Evolutionary conservation across 2,113 vertebrate genomes (phyloP).

Genomic region (Catharus fuscescens): DNA sequence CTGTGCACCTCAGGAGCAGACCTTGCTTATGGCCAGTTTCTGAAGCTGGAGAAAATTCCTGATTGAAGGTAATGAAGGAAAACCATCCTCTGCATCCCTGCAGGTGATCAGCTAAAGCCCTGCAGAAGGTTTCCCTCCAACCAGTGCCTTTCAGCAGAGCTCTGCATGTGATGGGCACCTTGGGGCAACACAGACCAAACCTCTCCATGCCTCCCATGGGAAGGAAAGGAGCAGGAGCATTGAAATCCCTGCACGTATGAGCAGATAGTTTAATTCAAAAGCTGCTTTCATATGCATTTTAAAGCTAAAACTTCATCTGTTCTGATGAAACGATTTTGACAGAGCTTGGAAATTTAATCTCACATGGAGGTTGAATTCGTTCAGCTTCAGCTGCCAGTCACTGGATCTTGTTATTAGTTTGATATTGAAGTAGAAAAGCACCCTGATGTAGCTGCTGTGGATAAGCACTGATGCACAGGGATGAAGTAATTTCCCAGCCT

Average conservation of each 20-base stretch:
- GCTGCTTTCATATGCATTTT: background rate
- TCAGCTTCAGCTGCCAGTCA: background rate
- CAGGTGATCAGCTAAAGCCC: background rate
- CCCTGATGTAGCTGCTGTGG: background rate
- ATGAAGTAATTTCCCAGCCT: background rate
- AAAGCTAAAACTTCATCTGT: background rate
- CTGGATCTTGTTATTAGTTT: background rate
- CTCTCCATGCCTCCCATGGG: accelerated
- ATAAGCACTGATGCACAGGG: background rate
- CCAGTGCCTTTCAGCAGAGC: background rate
- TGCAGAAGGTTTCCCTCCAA: background rate
- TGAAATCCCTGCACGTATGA: background rate
- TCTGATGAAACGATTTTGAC: conserved; percentile 4
- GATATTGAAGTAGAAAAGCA: background rate
- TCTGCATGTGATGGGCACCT: background rate
- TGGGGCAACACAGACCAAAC: background rate
- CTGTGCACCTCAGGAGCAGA: accelerated
- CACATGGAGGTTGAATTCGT: background rate
- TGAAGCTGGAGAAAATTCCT: background rate
- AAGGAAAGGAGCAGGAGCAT: background rate
- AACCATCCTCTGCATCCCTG: background rate
- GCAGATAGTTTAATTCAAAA: background rate
- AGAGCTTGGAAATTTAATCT: conserved; percentile 24
- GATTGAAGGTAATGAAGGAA: background rate
- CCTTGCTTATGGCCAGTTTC: background rate